These are phyloP conservation scores for Onychostruthus taczanowskii DNA, from an alignment of 2,113 vertebrate genomes.

Conservation along the genomic window DNA sequence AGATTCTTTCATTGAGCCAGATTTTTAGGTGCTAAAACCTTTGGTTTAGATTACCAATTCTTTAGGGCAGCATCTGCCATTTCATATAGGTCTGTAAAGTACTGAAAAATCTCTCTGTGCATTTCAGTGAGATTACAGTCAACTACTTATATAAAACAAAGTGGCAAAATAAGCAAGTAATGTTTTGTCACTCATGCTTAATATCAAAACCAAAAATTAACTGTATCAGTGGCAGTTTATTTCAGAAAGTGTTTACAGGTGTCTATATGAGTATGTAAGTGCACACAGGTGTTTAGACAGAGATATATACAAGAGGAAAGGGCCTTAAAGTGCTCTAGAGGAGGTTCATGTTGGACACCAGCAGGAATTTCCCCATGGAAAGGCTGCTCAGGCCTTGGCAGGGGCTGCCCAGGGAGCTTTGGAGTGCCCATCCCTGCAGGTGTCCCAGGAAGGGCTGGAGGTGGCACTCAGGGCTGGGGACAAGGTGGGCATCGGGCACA, in stretches of 20 bases:
- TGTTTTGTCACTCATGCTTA: not conserved
- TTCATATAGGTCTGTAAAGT: not conserved
- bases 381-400: not conserved
- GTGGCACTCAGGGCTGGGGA: not conserved
- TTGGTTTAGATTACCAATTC: not conserved
- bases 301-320: not conserved
- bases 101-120: not conserved
- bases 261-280: not conserved
- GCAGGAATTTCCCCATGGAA: not conserved
- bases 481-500: not conserved
- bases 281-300: not conserved
- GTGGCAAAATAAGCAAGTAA: not conserved
- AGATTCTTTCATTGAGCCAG: not conserved
- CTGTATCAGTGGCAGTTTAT: not conserved
- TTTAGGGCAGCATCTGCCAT: not conserved
- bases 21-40: not conserved
- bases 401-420: not conserved
- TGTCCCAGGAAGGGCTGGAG: not conserved
- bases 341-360: accelerated
- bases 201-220: not conserved
- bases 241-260: not conserved
- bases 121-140: not conserved
- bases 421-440: not conserved
- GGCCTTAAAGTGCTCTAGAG: not conserved
- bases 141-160: not conserved